A percentile compares a stretch with the other conserved stretches of the same genome.
These are phyloP conservation scores for Teleogryllus oceanicus DNA, from an alignment of 2,888 invertebrate species.

Conservation along the genomic window DNA sequence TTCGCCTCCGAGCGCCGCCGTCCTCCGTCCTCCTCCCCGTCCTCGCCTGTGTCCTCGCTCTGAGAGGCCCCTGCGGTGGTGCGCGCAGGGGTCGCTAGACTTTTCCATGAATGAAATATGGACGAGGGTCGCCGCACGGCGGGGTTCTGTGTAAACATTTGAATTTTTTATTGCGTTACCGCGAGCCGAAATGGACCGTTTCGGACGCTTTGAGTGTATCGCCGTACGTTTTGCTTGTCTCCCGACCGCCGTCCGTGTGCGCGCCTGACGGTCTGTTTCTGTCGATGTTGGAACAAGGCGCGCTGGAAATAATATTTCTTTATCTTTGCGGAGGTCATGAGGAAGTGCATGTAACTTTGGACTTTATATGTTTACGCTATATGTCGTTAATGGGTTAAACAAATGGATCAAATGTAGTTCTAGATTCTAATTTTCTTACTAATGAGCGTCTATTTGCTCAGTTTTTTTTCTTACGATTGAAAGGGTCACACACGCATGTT, in stretches of 20 bases:
- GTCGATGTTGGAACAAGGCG: no score
- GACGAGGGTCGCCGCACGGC: neutral
- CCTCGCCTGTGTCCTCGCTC: neutral
- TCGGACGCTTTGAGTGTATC: neutral
- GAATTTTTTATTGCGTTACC: slow-evolving; percentile 1
- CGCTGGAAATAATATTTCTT: no score
- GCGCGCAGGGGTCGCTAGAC: neutral
- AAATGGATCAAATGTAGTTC: no score
- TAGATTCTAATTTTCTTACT: no score
- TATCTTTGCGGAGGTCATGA: no score
- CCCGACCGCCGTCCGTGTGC: neutral
- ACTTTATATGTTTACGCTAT: no score
- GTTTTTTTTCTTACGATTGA: no score
- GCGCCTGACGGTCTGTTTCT: no score
- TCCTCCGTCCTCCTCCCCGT: neutral
- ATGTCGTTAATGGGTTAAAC: no score
- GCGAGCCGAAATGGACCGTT: slow-evolving; percentile 12
- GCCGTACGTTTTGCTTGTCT: neutral
- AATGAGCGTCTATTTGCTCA: no score
- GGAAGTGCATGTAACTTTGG: no score
- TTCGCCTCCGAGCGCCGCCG: neutral
- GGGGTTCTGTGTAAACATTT: neutral
- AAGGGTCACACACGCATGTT: no score
- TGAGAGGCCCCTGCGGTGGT: neutral
- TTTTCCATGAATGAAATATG: slow-evolving; percentile 6